Conservation (phyloP, 2,888 invertebrate species). For the Stratiomys singularior region DNA sequence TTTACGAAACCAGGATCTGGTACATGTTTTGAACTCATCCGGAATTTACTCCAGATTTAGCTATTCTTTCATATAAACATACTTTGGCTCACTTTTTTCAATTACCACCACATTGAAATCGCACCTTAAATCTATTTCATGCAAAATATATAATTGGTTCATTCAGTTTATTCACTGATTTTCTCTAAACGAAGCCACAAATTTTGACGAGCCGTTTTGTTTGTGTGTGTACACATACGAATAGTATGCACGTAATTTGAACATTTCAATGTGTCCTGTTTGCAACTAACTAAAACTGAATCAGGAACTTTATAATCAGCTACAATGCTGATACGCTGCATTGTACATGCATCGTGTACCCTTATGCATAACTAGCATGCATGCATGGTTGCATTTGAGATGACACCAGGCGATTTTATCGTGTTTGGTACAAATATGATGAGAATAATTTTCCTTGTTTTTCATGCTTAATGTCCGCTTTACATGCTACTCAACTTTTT, state of each 20-base stretch:
- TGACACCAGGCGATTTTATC: conserved; percentile 7
- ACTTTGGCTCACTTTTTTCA: no score
- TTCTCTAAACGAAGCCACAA: neutral
- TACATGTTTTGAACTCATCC: no score
- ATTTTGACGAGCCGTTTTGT: no score
- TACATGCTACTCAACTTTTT: conserved; percentile 25
- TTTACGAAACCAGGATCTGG: no score
- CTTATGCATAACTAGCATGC: neutral
- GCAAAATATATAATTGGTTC: neutral
- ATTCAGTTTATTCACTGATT: neutral
- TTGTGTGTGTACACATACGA: neutral
- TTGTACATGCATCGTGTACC: neutral
- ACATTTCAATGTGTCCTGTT: neutral
- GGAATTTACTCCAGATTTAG: no score
- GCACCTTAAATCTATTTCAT: no score
- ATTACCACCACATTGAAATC: no score
- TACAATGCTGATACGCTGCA: neutral
- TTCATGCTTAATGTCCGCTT: conserved; percentile 28
- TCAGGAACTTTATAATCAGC: conserved; percentile 3
- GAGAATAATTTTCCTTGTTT: conserved; percentile 30
- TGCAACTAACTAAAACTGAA: neutral
- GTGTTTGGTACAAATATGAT: conserved; percentile 28
- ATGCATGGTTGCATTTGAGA: conserved; percentile 5
- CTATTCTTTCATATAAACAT: no score
- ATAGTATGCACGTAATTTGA: neutral